phyloP scores from a whole-genome alignment of 2,888 invertebrate species.

The Chelonus formosanus region DNA sequence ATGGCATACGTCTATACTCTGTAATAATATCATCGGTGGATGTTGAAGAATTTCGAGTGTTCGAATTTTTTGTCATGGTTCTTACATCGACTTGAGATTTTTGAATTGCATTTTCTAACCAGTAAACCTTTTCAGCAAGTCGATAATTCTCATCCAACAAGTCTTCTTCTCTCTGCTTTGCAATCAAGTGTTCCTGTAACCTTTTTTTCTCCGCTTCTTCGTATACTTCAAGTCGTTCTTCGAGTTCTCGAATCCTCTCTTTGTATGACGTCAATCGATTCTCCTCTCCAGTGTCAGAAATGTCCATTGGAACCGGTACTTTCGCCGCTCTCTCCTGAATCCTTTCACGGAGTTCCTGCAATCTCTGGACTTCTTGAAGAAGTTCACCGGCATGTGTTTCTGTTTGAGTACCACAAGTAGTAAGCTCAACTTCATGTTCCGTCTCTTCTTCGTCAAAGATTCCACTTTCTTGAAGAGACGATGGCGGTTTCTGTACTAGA shows the following conservation, averaged over 20 bases:
- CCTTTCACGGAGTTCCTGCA: constrained; percentile 54
- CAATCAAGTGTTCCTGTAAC: constrained; percentile 41
- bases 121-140: constrained; percentile 50
- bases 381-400: constrained; percentile 56
- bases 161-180: constrained; percentile 53
- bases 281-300: constrained; percentile 36
- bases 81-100: constrained; percentile 27
- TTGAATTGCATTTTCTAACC: constrained; percentile 50
- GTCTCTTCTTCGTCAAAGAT: constrained; percentile 72
- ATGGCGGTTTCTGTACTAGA: constrained; percentile 50
- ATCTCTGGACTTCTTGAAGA: constrained; percentile 56
- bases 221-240: constrained; percentile 45
- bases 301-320: constrained; percentile 40
- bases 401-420: constrained; percentile 54
- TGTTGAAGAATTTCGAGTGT: constrained; percentile 15
- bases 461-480: constrained; percentile 75
- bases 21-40: constrained; percentile 15
- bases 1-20: neutral
- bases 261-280: constrained; percentile 41
- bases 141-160: constrained; percentile 54
- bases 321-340: constrained; percentile 57
- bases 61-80: constrained; percentile 20
- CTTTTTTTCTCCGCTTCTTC: constrained; percentile 44
- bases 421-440: constrained; percentile 49
- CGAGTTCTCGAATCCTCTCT: constrained; percentile 51